Evolutionary conservation across 2,797 vertebrate species (phyloP).

Genomic region (Propithecus perrieri): DNA sequence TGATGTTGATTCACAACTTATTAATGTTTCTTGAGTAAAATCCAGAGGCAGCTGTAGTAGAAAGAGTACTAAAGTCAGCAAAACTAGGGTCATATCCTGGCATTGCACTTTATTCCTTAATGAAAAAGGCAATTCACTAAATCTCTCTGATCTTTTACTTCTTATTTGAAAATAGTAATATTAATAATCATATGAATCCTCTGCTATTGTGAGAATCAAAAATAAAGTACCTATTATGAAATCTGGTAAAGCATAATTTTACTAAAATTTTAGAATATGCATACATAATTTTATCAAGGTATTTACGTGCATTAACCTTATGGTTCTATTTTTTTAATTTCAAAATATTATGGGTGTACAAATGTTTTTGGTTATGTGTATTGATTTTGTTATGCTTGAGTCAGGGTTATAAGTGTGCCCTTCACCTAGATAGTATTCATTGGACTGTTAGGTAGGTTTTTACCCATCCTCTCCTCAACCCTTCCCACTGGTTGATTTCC

Average conservation of each 20-base stretch:
- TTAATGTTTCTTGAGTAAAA: slow-evolving; percentile 42
- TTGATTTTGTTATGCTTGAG: background rate
- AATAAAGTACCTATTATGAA: background rate
- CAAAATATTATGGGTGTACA: background rate
- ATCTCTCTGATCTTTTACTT: slow-evolving; percentile 8
- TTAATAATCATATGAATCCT: background rate
- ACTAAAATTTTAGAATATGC: background rate
- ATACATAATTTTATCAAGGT: background rate
- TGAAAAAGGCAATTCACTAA: background rate
- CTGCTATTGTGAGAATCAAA: background rate
- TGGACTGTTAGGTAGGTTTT: background rate
- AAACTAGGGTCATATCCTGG: background rate
- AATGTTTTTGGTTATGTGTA: background rate
- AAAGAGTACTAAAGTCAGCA: slow-evolving; percentile 2
- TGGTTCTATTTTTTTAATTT: background rate
- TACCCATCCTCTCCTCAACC: no score
- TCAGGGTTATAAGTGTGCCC: background rate
- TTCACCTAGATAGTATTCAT: background rate
- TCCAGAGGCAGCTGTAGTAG: background rate
- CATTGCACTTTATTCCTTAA: background rate
- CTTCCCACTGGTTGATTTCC: background rate
- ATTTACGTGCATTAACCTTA: background rate
- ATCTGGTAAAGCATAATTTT: background rate
- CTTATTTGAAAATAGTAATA: background rate
- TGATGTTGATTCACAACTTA: slow-evolving; percentile 44